Conservation (phyloP, 2,113 vertebrate genomes). For the Penelope pileata region DNA sequence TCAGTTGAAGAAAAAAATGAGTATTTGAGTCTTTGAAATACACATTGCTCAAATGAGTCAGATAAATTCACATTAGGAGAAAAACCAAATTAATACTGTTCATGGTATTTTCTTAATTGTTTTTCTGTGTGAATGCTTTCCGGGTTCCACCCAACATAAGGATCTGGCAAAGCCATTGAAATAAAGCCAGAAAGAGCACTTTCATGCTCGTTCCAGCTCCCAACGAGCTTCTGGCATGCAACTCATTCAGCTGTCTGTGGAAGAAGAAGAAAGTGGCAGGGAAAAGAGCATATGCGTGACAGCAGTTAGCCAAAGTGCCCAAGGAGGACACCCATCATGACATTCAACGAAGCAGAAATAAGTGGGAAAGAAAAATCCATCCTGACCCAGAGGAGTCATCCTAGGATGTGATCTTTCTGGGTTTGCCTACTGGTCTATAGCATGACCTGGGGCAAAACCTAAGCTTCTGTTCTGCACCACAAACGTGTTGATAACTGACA, state of each 20-base stretch:
- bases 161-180: slow-evolving; percentile 33
- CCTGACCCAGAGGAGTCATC: not conserved
- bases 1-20: not conserved
- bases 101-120: slow-evolving; percentile 34
- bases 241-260: not conserved
- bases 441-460: not conserved
- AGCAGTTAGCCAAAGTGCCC: not conserved
- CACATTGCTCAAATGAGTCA: not conserved
- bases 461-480: not conserved
- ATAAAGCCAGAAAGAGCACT: slow-evolving; percentile 10
- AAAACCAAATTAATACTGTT: slow-evolving; percentile 12
- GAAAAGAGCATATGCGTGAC: not conserved
- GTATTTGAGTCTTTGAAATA: not conserved
- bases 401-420: not conserved
- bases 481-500: not conserved
- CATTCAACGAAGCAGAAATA: not conserved
- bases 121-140: slow-evolving; percentile 39
- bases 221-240: slow-evolving; percentile 31
- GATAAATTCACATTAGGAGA: not conserved
- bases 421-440: not conserved
- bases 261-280: slow-evolving; percentile 5
- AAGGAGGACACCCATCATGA: not conserved
- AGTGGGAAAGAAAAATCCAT: not conserved
- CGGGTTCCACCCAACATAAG: slow-evolving; percentile 17
- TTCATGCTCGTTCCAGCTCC: slow-evolving; percentile 48